A percentile compares a stretch with the other conserved stretches of the same genome.
Conservation (phyloP, 2,113 vertebrate species). For the Catharus fuscescens region DNA sequence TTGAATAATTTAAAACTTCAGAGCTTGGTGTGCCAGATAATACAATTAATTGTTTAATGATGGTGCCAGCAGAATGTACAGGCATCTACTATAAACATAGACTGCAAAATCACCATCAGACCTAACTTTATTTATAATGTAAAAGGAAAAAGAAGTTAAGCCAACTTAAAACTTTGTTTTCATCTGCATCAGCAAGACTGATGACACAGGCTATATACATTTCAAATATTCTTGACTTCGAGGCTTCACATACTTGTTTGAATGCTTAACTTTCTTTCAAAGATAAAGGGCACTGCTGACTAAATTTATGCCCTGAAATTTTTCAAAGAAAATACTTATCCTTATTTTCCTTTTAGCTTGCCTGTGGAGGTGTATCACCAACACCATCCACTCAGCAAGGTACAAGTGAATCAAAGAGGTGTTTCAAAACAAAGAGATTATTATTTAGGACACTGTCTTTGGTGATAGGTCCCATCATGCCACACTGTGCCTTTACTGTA, state of each 20-base stretch:
- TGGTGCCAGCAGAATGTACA: background rate
- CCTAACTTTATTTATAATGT: conserved; percentile 37
- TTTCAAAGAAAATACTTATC: background rate
- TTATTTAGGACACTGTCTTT: background rate
- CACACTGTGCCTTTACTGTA: background rate
- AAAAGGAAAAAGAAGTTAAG: background rate
- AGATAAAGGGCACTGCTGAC: background rate
- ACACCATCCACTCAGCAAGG: background rate
- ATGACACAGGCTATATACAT: background rate
- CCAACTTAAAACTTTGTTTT: background rate
- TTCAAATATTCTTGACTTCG: background rate
- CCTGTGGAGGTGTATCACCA: background rate
- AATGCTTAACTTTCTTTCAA: background rate
- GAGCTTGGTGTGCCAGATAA: conserved; percentile 56
- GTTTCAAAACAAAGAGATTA: conserved; percentile 15
- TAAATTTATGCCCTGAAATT: background rate
- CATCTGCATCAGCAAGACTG: background rate
- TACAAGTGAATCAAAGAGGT: background rate
- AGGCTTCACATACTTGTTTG: background rate
- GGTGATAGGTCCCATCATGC: background rate
- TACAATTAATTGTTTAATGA: conserved; percentile 53
- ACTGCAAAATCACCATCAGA: conserved; percentile 12
- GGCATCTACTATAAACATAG: background rate
- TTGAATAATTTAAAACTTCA: conserved; percentile 73
- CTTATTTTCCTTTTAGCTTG: background rate